Base-by-base conservation (phyloP, 2,113 vertebrate species). In the Platysternon megacephalum region DNA sequence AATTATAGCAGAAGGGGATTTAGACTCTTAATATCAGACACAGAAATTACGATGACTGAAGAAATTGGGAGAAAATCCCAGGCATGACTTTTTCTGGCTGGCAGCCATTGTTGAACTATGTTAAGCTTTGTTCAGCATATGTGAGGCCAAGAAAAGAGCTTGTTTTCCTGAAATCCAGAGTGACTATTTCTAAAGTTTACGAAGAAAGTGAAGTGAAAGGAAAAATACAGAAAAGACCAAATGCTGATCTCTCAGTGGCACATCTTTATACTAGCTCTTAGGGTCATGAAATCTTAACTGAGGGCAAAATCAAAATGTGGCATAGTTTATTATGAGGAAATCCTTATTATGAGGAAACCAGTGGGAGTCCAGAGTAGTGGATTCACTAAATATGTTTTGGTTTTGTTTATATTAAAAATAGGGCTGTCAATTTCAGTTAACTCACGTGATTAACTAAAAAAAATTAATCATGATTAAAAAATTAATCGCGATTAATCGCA, bases 231-330 rank as follows among this genome's bases (percentile, higher is more conserved):
- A 85, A 85, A 81, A 1, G 29, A 42, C 35, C 21, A 68, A 85
- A 16, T 44, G 11, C 48, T 86, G 4, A 5, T 1, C 89, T 84
- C 49, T 51, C 4, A 88, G 80, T 81, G 22, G 29, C 88, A 58
- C 65, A 39, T 81, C 17, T 6, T 82, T 84, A 22, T 51, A 17
- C 90, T 89, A 78, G 32, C 52, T 42, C 22, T 91, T 49, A 56
- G 56, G 74, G 80, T 81, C 28, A 26, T 87, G 39, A 82, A 82
- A 46, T 72, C 81, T 87, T n/a, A 94, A 84, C 21, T 55, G 78
- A 49, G 84, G 85, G 56, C 68, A 93, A 94, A 96, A 42, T 56
- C 86, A 96, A 79, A 91, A 76, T 24, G 51, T 72, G 24, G 21
- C 84, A 29, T 32, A 29, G 42, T 97, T 58, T 0, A 11, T 7